These are phyloP conservation scores for Onychostruthus taczanowskii DNA, from an alignment of 2,113 vertebrate genomes.

Conservation along the genomic window DNA sequence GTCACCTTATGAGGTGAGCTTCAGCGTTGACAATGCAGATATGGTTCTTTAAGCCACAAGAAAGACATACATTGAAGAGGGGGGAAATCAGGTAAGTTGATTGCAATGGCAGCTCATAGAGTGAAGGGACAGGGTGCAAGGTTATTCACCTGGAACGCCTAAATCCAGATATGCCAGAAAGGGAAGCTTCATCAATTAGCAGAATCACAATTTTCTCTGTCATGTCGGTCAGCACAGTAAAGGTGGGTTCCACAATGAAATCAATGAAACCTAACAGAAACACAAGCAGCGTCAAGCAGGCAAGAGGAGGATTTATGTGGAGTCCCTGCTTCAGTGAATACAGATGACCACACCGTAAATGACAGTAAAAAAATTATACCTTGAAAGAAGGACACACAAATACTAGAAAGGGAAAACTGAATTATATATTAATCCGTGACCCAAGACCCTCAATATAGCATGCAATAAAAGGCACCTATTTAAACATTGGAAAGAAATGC, in stretches of 20 bases:
- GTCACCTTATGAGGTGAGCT: not conserved
- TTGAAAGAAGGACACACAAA: not conserved
- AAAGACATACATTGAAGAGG: accelerated
- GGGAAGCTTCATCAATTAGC: conserved; percentile 87
- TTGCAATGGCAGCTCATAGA: not conserved
- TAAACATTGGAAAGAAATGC: not conserved
- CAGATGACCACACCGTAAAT: not conserved
- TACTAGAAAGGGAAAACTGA: not conserved
- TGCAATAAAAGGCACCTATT: not conserved
- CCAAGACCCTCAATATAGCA: not conserved
- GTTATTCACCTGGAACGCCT: conserved; percentile 85
- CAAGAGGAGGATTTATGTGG: not conserved
- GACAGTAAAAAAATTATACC: not conserved
- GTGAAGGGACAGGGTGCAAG: not conserved
- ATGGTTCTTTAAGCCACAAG: not conserved
- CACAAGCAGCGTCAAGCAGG: not conserved
- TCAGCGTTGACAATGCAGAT: accelerated
- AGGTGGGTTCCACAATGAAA: conserved; percentile 97
- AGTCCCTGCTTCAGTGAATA: not conserved
- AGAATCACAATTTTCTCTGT: conserved; percentile 94
- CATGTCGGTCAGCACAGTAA: conserved; percentile 96
- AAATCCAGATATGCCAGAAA: conserved; percentile 79
- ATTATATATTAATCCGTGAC: not conserved
- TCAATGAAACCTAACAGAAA: conserved; percentile 90
- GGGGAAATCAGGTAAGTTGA: accelerated